Evolutionary conservation across 2,888 invertebrate genomes (phyloP), one percentile per base, ranked within the genome.

Genomic region (Drosophila pseudotalamancana): DNA sequence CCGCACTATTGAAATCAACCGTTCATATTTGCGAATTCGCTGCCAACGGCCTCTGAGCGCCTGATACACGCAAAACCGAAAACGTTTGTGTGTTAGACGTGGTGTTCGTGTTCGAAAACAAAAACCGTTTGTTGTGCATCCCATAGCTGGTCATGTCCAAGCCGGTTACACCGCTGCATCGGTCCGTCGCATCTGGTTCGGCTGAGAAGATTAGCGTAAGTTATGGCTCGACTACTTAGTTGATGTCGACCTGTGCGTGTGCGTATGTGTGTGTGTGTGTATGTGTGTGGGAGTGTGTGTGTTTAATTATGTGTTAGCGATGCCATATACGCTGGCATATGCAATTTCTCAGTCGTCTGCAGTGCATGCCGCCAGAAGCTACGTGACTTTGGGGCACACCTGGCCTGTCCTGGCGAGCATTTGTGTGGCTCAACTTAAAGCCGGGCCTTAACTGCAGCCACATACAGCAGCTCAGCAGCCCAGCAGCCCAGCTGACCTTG

Each of bases 201-300:
- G 27, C 71, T 18, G 83, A 84, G 49, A 84, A 84, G 67, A 81
- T 84, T 55, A 81, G 83, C 65, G 83, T 84, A 74, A 84, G 83
- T 84, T 83, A 46, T 48, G 29, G 32, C 27, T 27, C 27, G 27
- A 27, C 11, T 11, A 11, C 11, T 9, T 50, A 27, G 39, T 43
- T 25, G 29, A 43, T 31, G 39, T 16, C 27, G 32, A 42, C 23
- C 18, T 25, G 23, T 29, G 31, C 35, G 8, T 8, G 11, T 18
- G 14, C 16, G 37, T 2, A 5, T 23, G 16, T 9, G 11, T 39
- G 9, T 31, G 31, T 9, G 19, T 4, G 6, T 21, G 16, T 16
- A 9, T 27, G 18, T 6, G 23, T 12, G 32, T 23, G 25, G 9
- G 27, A 12, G 37, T 12, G 39, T 34, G 14, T 34, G 23, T 32